phyloP scores from a whole-genome alignment of 2,797 vertebrate genomes.

The Urocyon cinereoargenteus region DNA sequence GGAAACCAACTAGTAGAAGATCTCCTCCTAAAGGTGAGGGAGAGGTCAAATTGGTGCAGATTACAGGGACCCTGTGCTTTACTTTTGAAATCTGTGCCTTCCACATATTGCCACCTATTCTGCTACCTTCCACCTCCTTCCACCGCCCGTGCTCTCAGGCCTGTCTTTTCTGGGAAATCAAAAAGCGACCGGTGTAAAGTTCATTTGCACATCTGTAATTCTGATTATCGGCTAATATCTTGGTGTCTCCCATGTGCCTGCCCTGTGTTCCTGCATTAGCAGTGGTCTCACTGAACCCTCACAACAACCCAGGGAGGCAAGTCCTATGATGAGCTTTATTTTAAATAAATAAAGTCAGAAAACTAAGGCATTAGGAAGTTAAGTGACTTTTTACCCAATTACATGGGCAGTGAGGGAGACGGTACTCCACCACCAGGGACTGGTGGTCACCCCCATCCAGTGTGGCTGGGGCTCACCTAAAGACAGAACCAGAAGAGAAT shows the following conservation, averaged over 20 bases:
- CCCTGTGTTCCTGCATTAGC: not conserved
- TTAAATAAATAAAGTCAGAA: not conserved
- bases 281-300: not conserved
- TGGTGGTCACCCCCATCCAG: accelerated
- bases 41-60: not conserved
- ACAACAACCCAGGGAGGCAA: not conserved
- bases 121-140: not conserved
- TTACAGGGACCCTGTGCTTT: accelerated
- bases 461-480: not conserved
- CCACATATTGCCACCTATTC: not conserved
- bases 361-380: not conserved
- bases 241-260: accelerated
- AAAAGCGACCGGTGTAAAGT: not conserved
- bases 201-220: not conserved
- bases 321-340: not conserved
- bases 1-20: not conserved
- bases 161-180: not conserved
- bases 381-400: not conserved
- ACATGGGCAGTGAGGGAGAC: accelerated
- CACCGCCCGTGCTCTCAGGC: not conserved
- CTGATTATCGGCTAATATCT: not conserved
- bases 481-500: not conserved
- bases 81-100: not conserved
- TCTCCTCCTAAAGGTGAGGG: not conserved
- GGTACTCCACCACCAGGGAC: not conserved